Evolutionary conservation across 2,797 vertebrate species (phyloP).

Genomic region (Coregonus sp.): DNA sequence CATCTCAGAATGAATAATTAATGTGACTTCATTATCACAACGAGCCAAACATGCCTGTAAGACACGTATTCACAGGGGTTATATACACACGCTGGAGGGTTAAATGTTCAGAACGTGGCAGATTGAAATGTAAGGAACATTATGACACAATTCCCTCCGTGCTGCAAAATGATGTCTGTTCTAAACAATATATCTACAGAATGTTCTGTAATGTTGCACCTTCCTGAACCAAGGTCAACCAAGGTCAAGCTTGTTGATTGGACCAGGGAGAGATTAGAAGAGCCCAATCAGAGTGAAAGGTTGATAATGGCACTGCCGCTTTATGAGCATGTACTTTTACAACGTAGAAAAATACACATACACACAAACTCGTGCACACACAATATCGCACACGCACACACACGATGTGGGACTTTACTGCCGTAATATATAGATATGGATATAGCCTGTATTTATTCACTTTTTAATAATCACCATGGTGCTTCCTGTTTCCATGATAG

Average conservation of each 20-base stretch:
- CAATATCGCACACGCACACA: neutral
- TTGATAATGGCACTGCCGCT: neutral
- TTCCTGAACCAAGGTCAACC: neutral
- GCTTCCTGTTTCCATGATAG: neutral
- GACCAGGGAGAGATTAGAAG: neutral
- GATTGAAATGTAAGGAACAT: neutral
- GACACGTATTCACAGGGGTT: neutral
- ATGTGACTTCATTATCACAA: neutral
- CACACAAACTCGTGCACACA: neutral
- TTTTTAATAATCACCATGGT: neutral
- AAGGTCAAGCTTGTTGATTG: neutral
- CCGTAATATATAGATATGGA: neutral
- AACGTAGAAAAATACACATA: neutral
- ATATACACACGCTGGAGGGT: neutral
- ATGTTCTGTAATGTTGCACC: neutral
- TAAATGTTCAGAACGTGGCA: neutral
- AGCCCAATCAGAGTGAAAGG: neutral
- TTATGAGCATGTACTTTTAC: neutral
- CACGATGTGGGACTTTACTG: neutral
- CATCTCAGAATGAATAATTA: neutral
- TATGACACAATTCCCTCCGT: neutral
- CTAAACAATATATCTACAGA: neutral
- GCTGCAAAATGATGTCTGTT: no score
- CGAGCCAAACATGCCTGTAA: neutral
- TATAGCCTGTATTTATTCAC: neutral